phyloP scores from a whole-genome alignment of 2,797 vertebrate species.

The Melopsittacus undulatus region DNA sequence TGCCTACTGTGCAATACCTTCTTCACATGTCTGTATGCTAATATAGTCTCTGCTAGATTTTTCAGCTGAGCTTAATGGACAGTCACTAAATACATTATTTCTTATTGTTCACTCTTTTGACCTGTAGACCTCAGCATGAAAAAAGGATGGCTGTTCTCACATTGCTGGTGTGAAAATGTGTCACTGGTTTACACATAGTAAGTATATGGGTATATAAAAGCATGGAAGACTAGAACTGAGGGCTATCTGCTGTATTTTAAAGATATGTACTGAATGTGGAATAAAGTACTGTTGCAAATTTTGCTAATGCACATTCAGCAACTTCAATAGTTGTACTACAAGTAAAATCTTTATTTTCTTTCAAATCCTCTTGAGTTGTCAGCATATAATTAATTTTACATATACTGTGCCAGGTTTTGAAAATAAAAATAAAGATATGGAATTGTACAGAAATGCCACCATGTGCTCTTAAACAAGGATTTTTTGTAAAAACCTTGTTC shows the following conservation, averaged over 20 bases:
- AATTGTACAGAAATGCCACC: background rate
- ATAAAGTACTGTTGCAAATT: background rate
- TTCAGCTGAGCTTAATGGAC: background rate
- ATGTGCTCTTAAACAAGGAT: fast-evolving
- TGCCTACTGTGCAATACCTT: background rate
- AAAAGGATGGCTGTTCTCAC: background rate
- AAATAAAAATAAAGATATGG: background rate
- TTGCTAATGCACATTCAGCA: background rate
- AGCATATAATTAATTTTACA: background rate
- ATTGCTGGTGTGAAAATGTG: background rate
- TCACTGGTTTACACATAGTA: background rate
- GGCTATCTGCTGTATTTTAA: background rate
- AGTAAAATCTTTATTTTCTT: background rate
- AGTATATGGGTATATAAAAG: background rate
- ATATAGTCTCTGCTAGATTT: background rate
- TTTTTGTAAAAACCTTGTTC: too few relatives aligned
- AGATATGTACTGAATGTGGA: fast-evolving
- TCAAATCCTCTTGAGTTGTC: background rate
- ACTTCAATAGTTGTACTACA: background rate
- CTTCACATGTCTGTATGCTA: background rate
- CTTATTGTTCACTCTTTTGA: background rate
- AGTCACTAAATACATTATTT: background rate
- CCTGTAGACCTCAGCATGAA: background rate
- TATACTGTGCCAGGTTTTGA: background rate
- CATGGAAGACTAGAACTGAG: background rate